Percentiles rank a stretch among this genome's conserved stretches.
These are phyloP conservation scores for Colistium nudipinnis DNA, from an alignment of 2,113 vertebrate genomes.

Conservation along the genomic window DNA sequence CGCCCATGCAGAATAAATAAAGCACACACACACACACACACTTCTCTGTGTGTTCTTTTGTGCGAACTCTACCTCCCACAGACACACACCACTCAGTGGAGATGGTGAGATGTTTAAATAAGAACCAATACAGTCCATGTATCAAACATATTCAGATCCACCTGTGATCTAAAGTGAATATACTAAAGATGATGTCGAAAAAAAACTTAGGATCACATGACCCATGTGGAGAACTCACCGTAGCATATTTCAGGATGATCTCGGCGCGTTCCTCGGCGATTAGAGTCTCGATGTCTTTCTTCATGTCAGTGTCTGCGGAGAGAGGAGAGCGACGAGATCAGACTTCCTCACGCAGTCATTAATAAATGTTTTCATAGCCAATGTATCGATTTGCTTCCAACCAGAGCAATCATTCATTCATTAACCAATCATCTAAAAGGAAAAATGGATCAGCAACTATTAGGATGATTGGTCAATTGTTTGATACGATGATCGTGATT, in stretches of 20 bases:
- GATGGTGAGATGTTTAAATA: no score
- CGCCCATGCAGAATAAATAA: no score
- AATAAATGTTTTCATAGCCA: no score
- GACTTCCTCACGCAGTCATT: not conserved
- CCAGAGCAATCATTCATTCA: not conserved
- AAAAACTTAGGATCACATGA: not conserved
- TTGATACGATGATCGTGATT: no score
- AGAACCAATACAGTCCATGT: no score
- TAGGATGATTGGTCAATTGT: not conserved
- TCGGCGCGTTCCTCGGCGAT: slow-evolving; percentile 90
- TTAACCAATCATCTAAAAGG: no score
- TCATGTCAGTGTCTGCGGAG: slow-evolving; percentile 89
- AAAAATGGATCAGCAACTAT: not conserved
- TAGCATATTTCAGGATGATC: slow-evolving; percentile 89
- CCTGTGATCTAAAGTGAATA: no score
- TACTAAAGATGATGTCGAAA: no score
- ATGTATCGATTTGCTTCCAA: no score
- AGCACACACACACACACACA: slow-evolving; percentile 4
- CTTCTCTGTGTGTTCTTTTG: not conserved
- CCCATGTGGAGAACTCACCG: slow-evolving; percentile 77
- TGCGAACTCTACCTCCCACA: no score
- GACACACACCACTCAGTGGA: no score
- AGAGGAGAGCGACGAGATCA: not conserved
- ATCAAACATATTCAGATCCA: no score
- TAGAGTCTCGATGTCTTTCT: slow-evolving; percentile 91